Evolutionary conservation across 2,113 vertebrate species (phyloP).

Genomic region (Ceratotherium simum): DNA sequence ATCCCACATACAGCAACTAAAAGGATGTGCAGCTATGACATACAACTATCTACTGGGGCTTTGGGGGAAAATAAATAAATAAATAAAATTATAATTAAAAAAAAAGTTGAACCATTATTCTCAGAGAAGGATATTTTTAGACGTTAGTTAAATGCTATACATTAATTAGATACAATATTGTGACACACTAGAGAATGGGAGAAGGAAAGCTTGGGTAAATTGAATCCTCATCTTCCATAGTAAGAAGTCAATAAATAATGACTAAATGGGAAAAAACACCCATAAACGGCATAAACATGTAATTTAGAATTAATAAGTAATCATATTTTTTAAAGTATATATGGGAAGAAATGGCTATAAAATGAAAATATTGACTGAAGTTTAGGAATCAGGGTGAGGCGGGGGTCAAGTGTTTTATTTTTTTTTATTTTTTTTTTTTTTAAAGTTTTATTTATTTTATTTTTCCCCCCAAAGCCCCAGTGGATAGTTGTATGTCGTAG

Average conservation of each 20-base stretch:
- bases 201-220: neutral
- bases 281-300: rapidly evolving
- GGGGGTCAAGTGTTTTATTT: neutral
- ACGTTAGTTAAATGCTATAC: neutral
- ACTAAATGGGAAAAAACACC: neutral
- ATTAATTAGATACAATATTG: neutral
- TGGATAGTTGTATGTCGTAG: no score
- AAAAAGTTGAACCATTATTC: neutral
- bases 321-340: neutral
- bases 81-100: neutral
- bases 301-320: neutral
- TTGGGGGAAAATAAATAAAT: no score
- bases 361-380: neutral
- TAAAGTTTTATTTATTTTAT: no score
- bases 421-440: no score
- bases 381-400: neutral
- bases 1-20: no score
- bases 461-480: no score
- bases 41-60: no score
- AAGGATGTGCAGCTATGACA: no score
- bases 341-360: neutral
- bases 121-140: neutral
- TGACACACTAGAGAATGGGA: neutral
- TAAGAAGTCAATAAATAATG: neutral
- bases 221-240: neutral